Evolutionary conservation across 2,888 invertebrate species (phyloP).

Genomic region (Hydrotaea diabolus): DNA sequence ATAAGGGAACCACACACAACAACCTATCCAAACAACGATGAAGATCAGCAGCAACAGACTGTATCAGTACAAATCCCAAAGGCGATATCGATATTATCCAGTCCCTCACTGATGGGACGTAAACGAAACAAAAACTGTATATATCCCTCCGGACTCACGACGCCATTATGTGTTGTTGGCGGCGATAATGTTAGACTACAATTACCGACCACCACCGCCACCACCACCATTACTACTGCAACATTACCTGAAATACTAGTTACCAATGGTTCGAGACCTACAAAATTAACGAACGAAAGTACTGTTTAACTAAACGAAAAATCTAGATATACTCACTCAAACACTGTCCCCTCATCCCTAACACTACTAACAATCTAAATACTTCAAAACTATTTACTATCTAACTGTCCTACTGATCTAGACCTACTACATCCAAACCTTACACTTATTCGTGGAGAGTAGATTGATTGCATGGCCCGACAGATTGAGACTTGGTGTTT

Average conservation of each 20-base stretch:
- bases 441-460: background rate
- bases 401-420: background rate
- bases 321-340: background rate
- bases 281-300: slow-evolving; percentile 61
- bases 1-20: slow-evolving; percentile 42
- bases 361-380: background rate
- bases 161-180: slow-evolving; percentile 36
- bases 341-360: background rate
- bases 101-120: slow-evolving; percentile 38
- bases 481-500: no score
- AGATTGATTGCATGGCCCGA: background rate
- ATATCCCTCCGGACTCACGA: slow-evolving; percentile 60
- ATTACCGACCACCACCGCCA: slow-evolving; percentile 41
- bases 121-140: slow-evolving; percentile 64
- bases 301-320: slow-evolving; percentile 54
- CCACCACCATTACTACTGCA: slow-evolving; percentile 60
- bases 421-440: background rate
- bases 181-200: slow-evolving; percentile 47
- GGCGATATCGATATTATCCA: slow-evolving; percentile 39
- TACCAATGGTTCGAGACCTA: slow-evolving; percentile 65
- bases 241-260: slow-evolving; percentile 65
- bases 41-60: slow-evolving; percentile 27
- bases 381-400: background rate
- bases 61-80: slow-evolving; percentile 43
- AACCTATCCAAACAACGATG: slow-evolving; percentile 45